These are phyloP conservation scores for Polietes domitor DNA, from an alignment of 2,888 invertebrate species.

Conservation along the genomic window DNA sequence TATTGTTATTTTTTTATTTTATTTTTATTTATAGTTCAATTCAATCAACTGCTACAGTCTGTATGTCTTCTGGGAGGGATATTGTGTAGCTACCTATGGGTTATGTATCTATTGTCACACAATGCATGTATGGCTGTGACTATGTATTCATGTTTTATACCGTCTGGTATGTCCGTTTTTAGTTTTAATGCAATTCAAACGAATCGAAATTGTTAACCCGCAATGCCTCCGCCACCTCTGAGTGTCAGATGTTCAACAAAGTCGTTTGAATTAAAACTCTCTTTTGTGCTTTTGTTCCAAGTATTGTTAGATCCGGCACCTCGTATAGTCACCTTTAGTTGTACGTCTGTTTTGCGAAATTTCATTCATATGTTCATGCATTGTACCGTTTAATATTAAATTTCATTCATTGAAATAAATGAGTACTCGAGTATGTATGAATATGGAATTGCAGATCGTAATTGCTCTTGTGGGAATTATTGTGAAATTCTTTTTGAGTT, in stretches of 20 bases:
- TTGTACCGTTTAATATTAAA: background rate
- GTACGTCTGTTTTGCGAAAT: background rate
- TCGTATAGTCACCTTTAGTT: conserved; percentile 29
- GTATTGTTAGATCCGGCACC: conserved; percentile 11
- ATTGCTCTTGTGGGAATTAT: background rate
- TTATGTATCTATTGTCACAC: background rate
- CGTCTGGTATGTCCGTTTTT: conserved; percentile 43
- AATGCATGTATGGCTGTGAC: background rate
- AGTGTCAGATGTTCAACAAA: conserved; percentile 41
- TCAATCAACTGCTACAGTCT: conserved; percentile 32
- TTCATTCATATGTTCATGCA: conserved; percentile 28
- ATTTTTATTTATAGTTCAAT: background rate
- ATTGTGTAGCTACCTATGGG: background rate
- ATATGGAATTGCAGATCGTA: too few species aligned
- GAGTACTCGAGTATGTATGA: too few species aligned
- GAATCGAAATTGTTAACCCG: conserved; percentile 34
- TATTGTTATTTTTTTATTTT: background rate
- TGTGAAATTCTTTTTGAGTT: too few species aligned
- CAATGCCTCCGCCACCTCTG: background rate
- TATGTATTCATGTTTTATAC: background rate
- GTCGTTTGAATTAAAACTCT: conserved; percentile 40
- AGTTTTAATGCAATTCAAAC: background rate
- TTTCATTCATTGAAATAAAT: conserved; percentile 28
- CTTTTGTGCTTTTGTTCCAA: background rate
- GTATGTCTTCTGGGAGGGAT: conserved; percentile 32